A percentile compares a stretch with the other conserved stretches of the same genome.
Conservation (phyloP, 2,888 invertebrate genomes). For the Maniola hyperantus region DNA sequence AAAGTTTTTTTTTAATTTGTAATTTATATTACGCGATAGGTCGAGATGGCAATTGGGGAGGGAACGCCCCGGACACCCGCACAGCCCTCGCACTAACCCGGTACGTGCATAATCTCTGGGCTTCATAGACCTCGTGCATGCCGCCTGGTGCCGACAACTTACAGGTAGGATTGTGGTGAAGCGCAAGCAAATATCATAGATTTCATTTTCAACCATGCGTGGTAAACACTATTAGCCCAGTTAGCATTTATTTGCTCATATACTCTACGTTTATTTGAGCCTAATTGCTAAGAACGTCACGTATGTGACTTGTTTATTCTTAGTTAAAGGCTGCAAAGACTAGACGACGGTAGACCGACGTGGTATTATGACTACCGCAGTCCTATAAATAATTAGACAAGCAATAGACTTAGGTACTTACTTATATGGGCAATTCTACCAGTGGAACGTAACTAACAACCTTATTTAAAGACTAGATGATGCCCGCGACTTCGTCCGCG, state of each 20-base stretch:
- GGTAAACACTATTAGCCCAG: constrained; percentile 26
- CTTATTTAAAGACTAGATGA: no score
- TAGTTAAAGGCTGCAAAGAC: constrained; percentile 19
- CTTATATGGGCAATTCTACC: not conserved
- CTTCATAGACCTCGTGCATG: no score
- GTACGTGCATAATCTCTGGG: no score
- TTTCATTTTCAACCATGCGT: constrained; percentile 15
- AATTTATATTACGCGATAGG: no score
- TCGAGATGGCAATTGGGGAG: no score
- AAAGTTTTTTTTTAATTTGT: no score
- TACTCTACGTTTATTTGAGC: constrained; percentile 18
- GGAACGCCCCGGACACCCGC: no score
- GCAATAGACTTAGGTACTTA: not conserved
- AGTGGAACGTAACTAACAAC: not conserved
- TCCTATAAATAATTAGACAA: constrained; percentile 18
- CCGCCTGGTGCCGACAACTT: not conserved
- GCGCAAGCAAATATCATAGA: constrained; percentile 3
- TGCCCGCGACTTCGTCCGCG: no score
- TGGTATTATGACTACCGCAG: constrained; percentile 20
- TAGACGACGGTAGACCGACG: constrained; percentile 21
- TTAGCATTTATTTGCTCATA: constrained; percentile 19
- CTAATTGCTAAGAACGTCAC: constrained; percentile 23
- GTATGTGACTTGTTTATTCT: constrained; percentile 22
- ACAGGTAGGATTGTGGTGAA: not conserved
- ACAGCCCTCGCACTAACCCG: no score